Evolutionary conservation across 1,140 invertebrate species (phyloP).

Genomic region (Drosophila repletoides): DNA sequence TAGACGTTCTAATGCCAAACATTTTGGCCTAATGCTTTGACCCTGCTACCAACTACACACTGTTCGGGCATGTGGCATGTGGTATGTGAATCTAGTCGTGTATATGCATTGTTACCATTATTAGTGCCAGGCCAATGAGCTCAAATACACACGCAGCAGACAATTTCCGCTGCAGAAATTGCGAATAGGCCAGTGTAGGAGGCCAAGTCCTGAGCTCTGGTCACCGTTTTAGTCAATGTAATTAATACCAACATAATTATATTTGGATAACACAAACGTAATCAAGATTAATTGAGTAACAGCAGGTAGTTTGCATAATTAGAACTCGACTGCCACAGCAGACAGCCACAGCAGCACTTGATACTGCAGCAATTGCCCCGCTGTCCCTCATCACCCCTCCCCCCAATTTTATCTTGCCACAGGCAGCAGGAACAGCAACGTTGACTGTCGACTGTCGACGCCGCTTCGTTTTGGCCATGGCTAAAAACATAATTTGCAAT

Average conservation of each 20-base stretch:
- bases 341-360: constrained; percentile 1
- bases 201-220: constrained; percentile 4
- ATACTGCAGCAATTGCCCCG: background rate
- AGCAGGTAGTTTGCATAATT: constrained; percentile 81
- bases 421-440: background rate
- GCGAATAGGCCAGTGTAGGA: background rate
- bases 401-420: background rate
- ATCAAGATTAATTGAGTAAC: constrained; percentile 81
- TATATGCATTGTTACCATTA: constrained; percentile 23
- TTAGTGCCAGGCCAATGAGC: constrained; percentile 18
- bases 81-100: background rate
- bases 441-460: constrained; percentile 10
- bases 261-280: constrained; percentile 81
- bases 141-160: constrained; percentile 10
- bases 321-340: constrained; percentile 35
- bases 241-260: constrained; percentile 81
- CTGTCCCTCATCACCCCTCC: background rate
- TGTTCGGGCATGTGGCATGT: background rate
- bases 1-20: constrained; percentile 34
- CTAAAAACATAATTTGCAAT: constrained; percentile 76
- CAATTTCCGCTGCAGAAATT: constrained; percentile 47
- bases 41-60: background rate
- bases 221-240: constrained; percentile 54
- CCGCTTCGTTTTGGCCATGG: constrained; percentile 21
- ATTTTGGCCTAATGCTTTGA: constrained; percentile 29